These are phyloP conservation scores for Tenthredo notha DNA, from an alignment of 2,888 invertebrate genomes.

Conservation along the genomic window DNA sequence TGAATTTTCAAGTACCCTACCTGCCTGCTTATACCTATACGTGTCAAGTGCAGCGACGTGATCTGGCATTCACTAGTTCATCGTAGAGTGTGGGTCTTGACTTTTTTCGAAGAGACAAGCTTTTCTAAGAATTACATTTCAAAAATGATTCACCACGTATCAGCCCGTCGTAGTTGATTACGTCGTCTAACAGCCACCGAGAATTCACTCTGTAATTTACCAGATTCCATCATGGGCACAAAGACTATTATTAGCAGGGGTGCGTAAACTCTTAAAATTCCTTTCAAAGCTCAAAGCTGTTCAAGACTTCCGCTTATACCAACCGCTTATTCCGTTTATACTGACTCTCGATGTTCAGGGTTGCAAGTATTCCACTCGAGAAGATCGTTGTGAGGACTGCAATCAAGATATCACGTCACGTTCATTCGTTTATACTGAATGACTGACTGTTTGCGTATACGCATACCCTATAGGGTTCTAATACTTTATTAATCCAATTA, in stretches of 20 bases:
- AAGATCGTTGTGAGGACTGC: neutral
- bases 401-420: neutral
- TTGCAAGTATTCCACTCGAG: neutral
- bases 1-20: neutral
- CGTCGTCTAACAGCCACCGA: neutral
- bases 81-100: neutral
- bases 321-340: neutral
- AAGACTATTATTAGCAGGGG: neutral
- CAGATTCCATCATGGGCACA: constrained; percentile 25
- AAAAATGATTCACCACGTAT: constrained; percentile 9
- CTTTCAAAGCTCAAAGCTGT: neutral
- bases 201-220: constrained; percentile 43
- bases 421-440: neutral
- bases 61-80: constrained; percentile 19
- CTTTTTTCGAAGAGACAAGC: constrained; percentile 8
- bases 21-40: neutral
- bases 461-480: no score
- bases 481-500: neutral
- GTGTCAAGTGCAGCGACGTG: constrained; percentile 43
- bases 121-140: neutral
- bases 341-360: neutral
- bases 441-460: neutral
- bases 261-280: constrained; percentile 17
- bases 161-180: neutral
- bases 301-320: neutral